Evolutionary conservation across 1,140 invertebrate species (phyloP), one percentile per base, ranked within the genome.

Genomic region (Ostrea edulis): DNA sequence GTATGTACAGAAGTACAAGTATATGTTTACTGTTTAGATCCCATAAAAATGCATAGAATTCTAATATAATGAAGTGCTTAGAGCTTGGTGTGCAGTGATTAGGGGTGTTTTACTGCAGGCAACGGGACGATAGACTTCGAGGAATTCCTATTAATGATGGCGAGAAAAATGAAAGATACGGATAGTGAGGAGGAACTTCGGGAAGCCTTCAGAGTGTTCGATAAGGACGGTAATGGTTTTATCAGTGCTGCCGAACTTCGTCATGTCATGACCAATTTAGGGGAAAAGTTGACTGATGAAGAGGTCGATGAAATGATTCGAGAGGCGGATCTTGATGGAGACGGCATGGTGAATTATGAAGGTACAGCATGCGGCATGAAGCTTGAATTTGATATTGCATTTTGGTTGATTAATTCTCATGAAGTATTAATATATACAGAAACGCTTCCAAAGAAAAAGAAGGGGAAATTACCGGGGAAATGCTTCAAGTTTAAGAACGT

Each of bases 111-210:
- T 35, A 22, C n/a, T 77, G 25, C 68, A 77, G 68, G 68, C 22
- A 77, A 77, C 35, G 68, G 68, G 12, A 77, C 68, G 68, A 77
- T 77, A 77, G 68, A 77, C 68, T 77, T 77, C 68, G 68, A 77
- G 17, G 68, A 77, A 35, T 77, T 77, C 68, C 68, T 77, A 4
- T 25, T 77, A 44, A 77, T 77, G 68, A 77, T 77, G 68, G 68
- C 68, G 12, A 77, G 68, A 11, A 77, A 77, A 77, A 77, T 77
- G 68, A 77, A 77, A 77, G 68, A 77, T 17, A 77, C 68, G 29
- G 68, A 77, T 77, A 77, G 68, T 77, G 68, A 77, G 68, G 68
- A 77, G 25, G 68, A 77, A 77, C 68, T 77, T 77, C 68, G 68
- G 12, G 68, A 77, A 35, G 68, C 68, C 29, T 77, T 77, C 68